phyloP scores from a whole-genome alignment of 2,797 vertebrate genomes.

The Acipenser oxyrinchus region DNA sequence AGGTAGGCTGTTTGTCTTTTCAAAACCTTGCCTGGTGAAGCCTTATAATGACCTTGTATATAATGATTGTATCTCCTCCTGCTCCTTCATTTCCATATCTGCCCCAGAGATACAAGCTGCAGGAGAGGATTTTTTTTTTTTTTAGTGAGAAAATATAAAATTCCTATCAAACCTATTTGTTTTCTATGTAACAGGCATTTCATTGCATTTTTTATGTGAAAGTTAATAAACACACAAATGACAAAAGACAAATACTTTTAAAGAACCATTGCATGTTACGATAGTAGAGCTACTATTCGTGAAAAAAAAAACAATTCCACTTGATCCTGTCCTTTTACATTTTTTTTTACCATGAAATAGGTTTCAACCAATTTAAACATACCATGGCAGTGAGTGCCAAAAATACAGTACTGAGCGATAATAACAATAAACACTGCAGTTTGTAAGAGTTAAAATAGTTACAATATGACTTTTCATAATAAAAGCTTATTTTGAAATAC shows the following conservation, averaged over 20 bases:
- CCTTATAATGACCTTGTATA: constrained; percentile 18
- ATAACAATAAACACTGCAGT: too few relatives aligned
- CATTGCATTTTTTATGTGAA: background rate
- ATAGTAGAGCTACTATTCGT: too few relatives aligned
- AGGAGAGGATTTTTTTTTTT: constrained; percentile 49
- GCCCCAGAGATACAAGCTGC: constrained; percentile 37
- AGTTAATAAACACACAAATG: background rate
- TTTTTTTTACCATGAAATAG: too few relatives aligned
- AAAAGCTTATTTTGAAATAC: too few relatives aligned
- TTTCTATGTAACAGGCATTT: constrained; percentile 35
- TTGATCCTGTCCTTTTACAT: too few relatives aligned
- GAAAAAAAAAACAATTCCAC: too few relatives aligned
- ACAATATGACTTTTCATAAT: too few relatives aligned
- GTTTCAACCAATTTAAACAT: too few relatives aligned
- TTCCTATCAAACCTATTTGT: constrained; percentile 28
- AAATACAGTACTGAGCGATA: too few relatives aligned
- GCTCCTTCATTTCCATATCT: constrained; percentile 39
- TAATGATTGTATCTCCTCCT: constrained; percentile 25
- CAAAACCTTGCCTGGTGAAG: constrained; percentile 22
- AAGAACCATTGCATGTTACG: too few relatives aligned
- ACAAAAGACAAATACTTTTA: background rate
- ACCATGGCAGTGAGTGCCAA: too few relatives aligned
- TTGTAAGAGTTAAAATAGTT: too few relatives aligned
- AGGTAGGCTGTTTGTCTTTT: constrained; percentile 31
- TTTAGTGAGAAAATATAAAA: constrained; percentile 42